Evolutionary conservation across 2,888 invertebrate genomes (phyloP).

Genomic region (Hipparchia sbordonii): DNA sequence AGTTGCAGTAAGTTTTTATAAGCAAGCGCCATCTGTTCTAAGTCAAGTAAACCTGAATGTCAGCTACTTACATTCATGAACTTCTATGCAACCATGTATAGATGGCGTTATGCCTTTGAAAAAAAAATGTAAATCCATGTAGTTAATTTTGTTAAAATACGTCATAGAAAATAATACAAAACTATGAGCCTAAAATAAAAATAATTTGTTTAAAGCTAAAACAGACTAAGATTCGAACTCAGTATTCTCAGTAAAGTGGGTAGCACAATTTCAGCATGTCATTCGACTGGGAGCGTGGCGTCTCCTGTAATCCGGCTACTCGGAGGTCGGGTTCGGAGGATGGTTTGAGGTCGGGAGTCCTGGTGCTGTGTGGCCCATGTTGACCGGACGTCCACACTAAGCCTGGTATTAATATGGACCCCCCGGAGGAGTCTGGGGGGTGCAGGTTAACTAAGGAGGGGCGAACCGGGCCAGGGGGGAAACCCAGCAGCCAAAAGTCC

Average conservation of each 20-base stretch:
- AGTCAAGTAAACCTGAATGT: neutral
- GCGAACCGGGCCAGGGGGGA: constrained; percentile 99
- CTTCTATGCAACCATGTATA: neutral
- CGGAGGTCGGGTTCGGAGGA: constrained; percentile 95
- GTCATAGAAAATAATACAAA: no score
- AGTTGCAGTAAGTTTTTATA: neutral
- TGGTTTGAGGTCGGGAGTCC: constrained; percentile 93
- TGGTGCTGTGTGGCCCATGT: constrained; percentile 73
- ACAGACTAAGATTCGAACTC: constrained; percentile 17
- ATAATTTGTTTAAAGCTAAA: neutral
- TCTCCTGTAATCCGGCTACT: constrained; percentile 99
- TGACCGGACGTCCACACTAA: constrained; percentile 98
- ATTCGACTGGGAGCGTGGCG: constrained; percentile 96
- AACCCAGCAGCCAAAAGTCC: constrained; percentile 99
- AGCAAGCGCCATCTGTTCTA: neutral
- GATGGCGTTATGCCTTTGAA: neutral
- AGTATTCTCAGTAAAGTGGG: neutral
- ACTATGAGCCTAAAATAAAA: neutral
- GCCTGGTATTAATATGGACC: constrained; percentile 98
- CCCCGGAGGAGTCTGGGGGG: constrained; percentile 89
- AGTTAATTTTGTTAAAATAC: no score
- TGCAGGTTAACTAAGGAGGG: constrained; percentile 92
- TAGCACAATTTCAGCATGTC: constrained; percentile 38
- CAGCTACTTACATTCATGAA: neutral
- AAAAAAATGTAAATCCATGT: no score